Evolutionary conservation across 2,113 vertebrate genomes (phyloP).

Genomic region (Saguinus midas): DNA sequence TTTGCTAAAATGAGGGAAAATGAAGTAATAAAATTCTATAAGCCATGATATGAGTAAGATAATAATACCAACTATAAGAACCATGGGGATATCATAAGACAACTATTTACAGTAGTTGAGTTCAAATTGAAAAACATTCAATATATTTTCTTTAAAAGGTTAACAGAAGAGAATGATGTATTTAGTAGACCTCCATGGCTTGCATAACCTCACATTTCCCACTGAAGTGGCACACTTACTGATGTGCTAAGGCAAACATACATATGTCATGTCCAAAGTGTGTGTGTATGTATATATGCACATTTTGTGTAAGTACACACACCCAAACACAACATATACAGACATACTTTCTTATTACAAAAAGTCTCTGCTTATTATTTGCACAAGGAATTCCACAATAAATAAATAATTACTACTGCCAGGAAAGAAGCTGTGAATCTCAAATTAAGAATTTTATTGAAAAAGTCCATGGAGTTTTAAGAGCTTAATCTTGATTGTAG

Average conservation of each 20-base stretch:
- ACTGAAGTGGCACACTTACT: not conserved
- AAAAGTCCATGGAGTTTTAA: not conserved
- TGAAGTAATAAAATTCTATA: not conserved
- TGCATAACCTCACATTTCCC: not conserved
- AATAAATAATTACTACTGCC: not conserved
- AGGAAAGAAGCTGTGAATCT: slow-evolving; percentile 3
- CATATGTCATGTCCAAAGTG: not conserved
- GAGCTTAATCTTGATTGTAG: not conserved
- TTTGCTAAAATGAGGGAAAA: not conserved
- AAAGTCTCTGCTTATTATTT: not conserved
- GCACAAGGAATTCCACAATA: not conserved
- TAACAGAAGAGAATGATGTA: not conserved
- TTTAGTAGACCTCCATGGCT: not conserved
- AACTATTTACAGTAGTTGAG: not conserved
- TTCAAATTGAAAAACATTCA: not conserved
- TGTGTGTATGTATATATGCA: not conserved
- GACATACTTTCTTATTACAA: not conserved
- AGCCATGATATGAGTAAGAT: not conserved
- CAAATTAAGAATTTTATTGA: slow-evolving; percentile 10
- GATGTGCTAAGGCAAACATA: not conserved
- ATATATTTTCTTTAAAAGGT: not conserved
- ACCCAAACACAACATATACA: not conserved
- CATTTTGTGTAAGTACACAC: not conserved
- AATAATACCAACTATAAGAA: not conserved
- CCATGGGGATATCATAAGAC: not conserved